Conservation (phyloP, 2,888 invertebrate genomes). For the Periphyllus acericola region DNA sequence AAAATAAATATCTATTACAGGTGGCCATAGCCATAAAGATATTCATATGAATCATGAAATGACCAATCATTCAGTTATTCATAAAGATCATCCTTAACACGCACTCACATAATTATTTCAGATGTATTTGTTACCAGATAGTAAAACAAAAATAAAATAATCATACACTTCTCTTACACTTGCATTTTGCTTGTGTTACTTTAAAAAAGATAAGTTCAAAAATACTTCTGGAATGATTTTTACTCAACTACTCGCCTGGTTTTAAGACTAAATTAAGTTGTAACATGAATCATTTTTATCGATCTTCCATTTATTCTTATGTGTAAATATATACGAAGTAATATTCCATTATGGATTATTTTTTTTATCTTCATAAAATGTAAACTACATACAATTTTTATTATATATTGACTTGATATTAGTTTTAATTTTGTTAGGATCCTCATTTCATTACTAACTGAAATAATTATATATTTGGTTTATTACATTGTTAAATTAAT, state of each 20-base stretch:
- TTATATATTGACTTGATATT: constrained; percentile 32
- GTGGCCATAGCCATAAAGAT: constrained; percentile 57
- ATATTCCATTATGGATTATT: constrained; percentile 49
- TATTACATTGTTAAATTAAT: constrained; percentile 23
- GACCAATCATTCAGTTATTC: neutral
- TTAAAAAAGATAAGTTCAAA: constrained; percentile 20
- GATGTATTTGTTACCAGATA: constrained; percentile 48
- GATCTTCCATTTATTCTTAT: constrained; percentile 51
- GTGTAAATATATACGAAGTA: constrained; percentile 22
- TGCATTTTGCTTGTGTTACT: constrained; percentile 17
- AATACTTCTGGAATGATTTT: constrained; percentile 52
- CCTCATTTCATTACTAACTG: constrained; percentile 22
- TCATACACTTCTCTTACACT: neutral
- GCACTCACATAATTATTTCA: constrained; percentile 30
- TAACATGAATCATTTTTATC: constrained; percentile 56
- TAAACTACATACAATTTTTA: constrained; percentile 30
- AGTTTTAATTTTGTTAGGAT: constrained; percentile 42
- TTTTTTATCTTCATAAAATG: constrained; percentile 42
- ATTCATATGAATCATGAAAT: constrained; percentile 67
- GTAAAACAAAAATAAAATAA: constrained; percentile 25
- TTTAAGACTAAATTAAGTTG: constrained; percentile 56
- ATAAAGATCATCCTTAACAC: constrained; percentile 18
- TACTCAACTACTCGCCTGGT: constrained; percentile 40
- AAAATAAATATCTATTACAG: constrained; percentile 28
- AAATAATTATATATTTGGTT: constrained; percentile 21